phyloP scores from a whole-genome alignment of 1,140 invertebrate species.

The Mya arenaria region DNA sequence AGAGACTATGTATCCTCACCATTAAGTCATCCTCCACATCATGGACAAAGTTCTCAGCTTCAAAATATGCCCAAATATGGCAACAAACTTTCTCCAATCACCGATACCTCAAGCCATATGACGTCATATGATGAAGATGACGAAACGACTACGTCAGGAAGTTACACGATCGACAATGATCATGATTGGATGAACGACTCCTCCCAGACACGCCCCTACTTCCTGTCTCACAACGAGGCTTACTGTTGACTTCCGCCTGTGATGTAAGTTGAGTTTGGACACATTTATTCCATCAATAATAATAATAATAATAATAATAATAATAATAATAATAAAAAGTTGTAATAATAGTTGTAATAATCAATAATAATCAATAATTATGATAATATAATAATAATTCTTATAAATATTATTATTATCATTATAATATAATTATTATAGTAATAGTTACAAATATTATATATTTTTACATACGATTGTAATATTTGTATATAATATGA shows the following conservation, averaged over 20 bases:
- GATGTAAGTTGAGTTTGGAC: constrained; percentile 5
- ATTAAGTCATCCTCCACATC: constrained; percentile 14
- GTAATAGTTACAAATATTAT: not conserved
- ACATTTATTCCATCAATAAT: not conserved
- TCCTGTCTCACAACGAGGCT: constrained; percentile 50
- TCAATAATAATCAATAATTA: not conserved
- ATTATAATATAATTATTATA: not conserved
- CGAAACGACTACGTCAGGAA: constrained; percentile 55
- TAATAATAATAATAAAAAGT: not conserved
- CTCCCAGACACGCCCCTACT: constrained; percentile 4
- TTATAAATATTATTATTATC: not conserved
- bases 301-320: not conserved
- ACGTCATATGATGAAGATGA: constrained; percentile 58
- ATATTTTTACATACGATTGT: no score
- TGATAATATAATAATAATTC: not conserved
- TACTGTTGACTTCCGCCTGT: constrained; percentile 41
- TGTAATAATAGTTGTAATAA: not conserved
- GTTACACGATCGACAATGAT: constrained; percentile 53
- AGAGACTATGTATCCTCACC: constrained; percentile 24
- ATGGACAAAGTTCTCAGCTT: not conserved
- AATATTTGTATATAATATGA: no score
- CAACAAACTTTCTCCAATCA: constrained; percentile 41
- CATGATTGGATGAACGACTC: constrained; percentile 50
- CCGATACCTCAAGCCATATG: constrained; percentile 29
- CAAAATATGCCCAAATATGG: not conserved